These are phyloP conservation scores for Choristoneura rosaceana DNA, from an alignment of 2,888 invertebrate species.

Conservation along the genomic window DNA sequence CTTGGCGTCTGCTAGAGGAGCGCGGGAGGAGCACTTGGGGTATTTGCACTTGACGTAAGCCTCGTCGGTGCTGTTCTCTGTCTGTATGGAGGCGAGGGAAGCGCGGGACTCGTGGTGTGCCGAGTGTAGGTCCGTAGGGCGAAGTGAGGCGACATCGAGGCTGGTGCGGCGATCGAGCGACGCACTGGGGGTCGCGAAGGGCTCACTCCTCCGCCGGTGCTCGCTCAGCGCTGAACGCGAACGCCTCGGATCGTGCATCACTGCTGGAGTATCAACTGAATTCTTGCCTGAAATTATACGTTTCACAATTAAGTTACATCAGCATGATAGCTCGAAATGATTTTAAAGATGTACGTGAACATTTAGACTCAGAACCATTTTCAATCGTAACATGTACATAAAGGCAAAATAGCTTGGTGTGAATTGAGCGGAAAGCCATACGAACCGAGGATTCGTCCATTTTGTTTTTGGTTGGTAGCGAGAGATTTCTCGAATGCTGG, in stretches of 20 bases:
- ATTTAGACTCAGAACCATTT: constrained; percentile 70
- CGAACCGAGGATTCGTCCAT: neutral
- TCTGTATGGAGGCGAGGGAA: constrained; percentile 78
- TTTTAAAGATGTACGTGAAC: constrained; percentile 23
- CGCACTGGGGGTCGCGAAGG: constrained; percentile 68
- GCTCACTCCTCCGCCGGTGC: constrained; percentile 76
- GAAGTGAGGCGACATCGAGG: constrained; percentile 82
- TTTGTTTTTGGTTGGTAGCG: neutral
- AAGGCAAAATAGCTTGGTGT: constrained; percentile 45
- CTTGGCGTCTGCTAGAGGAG: constrained; percentile 91
- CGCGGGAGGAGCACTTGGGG: constrained; percentile 91
- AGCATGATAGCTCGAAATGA: neutral
- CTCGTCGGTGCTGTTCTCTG: constrained; percentile 81
- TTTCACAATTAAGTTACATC: constrained; percentile 20
- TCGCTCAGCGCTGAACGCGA: constrained; percentile 75
- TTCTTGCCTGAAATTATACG: constrained; percentile 76
- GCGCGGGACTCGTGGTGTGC: constrained; percentile 74
- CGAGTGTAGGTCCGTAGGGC: constrained; percentile 67
- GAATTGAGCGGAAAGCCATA: constrained; percentile 6
- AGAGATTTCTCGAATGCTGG: neutral
- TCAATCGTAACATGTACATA: constrained; percentile 44
- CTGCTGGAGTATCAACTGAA: constrained; percentile 83
- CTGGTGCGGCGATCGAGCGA: constrained; percentile 86
- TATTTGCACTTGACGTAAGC: constrained; percentile 90
- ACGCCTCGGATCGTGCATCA: constrained; percentile 75